Percentiles rank a stretch among this genome's conserved stretches.
These are phyloP conservation scores for Sebastes iracundus DNA, from an alignment of 2,797 vertebrate species.

Conservation along the genomic window DNA sequence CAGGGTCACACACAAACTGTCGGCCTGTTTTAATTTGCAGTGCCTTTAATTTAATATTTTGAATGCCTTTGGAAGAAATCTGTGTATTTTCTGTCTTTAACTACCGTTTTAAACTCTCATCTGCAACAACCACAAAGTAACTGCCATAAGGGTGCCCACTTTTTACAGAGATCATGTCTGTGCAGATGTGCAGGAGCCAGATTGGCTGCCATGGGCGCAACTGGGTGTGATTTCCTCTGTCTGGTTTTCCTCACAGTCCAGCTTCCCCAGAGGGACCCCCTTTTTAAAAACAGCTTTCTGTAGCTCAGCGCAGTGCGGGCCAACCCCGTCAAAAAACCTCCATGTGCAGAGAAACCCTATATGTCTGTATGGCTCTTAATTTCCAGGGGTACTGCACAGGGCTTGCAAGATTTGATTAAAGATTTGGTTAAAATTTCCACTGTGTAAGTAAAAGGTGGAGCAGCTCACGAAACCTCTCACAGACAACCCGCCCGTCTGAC, in stretches of 20 bases:
- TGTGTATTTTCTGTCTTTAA: conserved; percentile 30
- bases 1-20: not conserved
- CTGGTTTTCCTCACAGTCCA: conserved; percentile 81
- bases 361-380: conserved; percentile 39
- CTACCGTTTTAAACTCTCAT: conserved; percentile 30
- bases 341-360: conserved; percentile 57
- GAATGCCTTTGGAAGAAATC: conserved; percentile 13
- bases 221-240: conserved; percentile 82
- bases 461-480: conserved; percentile 3
- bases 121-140: conserved; percentile 50
- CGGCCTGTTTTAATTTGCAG: conserved; percentile 24
- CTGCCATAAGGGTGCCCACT: conserved; percentile 43
- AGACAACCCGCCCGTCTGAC: not conserved
- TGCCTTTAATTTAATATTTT: conserved; percentile 9
- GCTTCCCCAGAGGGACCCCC: conserved; percentile 81
- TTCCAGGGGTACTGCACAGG: conserved; percentile 52
- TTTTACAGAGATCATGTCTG: conserved; percentile 63
- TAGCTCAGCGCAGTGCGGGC: conserved; percentile 24
- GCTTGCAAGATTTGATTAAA: conserved; percentile 38
- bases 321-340: conserved; percentile 44
- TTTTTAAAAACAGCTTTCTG: conserved; percentile 68
- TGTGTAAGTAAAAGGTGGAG: conserved; percentile 34
- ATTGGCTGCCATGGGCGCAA: conserved; percentile 62
- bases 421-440: conserved; percentile 49
- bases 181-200: conserved; percentile 63